Evolutionary conservation across 2,113 vertebrate species (phyloP).

Genomic region (Gopherus flavomarginatus): DNA sequence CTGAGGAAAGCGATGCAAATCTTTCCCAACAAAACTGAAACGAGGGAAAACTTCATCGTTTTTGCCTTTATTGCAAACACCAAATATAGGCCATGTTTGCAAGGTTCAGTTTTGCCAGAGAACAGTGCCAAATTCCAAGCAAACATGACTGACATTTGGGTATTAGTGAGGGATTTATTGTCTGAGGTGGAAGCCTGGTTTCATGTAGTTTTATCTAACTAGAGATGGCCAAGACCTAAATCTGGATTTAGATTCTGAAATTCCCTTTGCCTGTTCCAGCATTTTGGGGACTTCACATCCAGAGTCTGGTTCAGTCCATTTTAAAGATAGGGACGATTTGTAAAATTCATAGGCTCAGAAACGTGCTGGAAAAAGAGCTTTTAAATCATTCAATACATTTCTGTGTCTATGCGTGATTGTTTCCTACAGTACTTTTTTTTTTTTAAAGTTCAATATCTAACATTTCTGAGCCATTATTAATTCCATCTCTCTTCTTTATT

Average conservation of each 20-base stretch:
- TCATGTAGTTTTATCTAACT: neutral
- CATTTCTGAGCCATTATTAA: conserved; percentile 1
- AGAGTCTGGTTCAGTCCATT: neutral
- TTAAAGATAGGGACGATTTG: neutral
- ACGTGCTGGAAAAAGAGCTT: conserved; percentile 1
- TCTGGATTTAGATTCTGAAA: neutral
- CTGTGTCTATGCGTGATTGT: neutral
- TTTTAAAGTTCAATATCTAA: conserved; percentile 14
- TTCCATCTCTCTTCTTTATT: conserved; percentile 6
- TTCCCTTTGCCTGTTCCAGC: neutral
- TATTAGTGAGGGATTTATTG: neutral
- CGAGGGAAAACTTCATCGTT: neutral
- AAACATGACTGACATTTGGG: conserved; percentile 1
- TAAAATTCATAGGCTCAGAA: neutral
- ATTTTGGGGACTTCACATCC: neutral
- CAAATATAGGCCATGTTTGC: neutral
- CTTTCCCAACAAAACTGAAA: conserved; percentile 9
- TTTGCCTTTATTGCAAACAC: neutral
- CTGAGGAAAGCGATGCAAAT: neutral
- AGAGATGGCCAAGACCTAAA: neutral
- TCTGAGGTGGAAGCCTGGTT: neutral
- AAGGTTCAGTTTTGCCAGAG: neutral
- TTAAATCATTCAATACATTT: conserved; percentile 35
- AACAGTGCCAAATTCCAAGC: neutral
- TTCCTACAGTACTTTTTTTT: conserved; percentile 24